Base-by-base conservation (phyloP, 1,140 invertebrate species). In the Pygmarrhopalites habei region DNA sequence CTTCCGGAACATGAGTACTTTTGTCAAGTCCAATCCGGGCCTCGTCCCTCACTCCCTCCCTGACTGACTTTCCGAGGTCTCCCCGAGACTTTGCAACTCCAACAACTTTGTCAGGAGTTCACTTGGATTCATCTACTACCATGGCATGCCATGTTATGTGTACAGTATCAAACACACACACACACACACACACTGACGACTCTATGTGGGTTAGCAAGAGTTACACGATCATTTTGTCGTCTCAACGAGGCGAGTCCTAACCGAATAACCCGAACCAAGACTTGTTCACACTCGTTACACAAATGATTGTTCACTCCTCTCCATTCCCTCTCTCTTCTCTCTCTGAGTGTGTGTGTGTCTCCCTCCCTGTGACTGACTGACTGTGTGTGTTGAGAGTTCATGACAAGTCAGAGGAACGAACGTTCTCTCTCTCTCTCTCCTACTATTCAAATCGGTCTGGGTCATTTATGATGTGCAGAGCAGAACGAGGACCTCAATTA, bases 1-100 rank as follows among this genome's bases (percentile, higher is more conserved):
- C 35, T 66, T 69, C 67, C 67, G 67, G 67, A 69, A 69, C 67
- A 65, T 63, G 67, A 59, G 52, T 69, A 64, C 60, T 63, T 67
- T 67, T 67, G 64, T 66, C 59, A 62, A 17, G 10, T 26, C 15
- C 21, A 25, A n/a, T 60, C 55, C 28, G 57, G 12, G 19, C 10
- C n/a, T n/a, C n/a, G 23, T 15, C 5, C 44, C 19, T 46, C 19
- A 14, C 44, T 14, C 5, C 21, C 44, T n/a, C 15, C 7, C 44
- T 46, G 44, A 10, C 44, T 46, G 44, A 10, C 44, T 46, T n/a
- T 17, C 15, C n/a, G 5, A 14, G 44, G 5, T 14, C 15, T n/a
- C 15, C 10, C 44, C 19, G 21, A 46, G n/a, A n/a, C n/a, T n/a
- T n/a, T n/a, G n/a, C n/a, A n/a, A n/a, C 32, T 35, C 32, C 5